These are phyloP conservation scores for Vireo griseus DNA, from an alignment of 2,797 vertebrate genomes.

Conservation along the genomic window DNA sequence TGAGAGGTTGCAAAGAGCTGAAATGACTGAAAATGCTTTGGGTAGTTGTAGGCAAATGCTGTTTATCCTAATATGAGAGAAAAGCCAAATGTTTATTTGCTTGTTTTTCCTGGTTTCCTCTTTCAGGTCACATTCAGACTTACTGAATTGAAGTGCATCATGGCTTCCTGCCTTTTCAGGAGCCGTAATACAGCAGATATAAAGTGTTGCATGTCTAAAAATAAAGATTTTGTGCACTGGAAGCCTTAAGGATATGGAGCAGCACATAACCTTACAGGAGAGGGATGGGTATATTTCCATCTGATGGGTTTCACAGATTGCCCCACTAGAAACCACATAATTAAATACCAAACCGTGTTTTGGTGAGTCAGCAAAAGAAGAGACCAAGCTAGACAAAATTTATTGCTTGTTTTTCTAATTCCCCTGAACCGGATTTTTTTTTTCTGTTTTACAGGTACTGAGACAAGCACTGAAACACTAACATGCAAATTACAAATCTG, in stretches of 20 bases:
- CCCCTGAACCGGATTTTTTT: background rate
- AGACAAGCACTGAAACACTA: background rate
- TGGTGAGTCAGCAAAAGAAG: conserved; percentile 29
- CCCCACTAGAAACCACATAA: background rate
- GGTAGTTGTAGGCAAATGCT: background rate
- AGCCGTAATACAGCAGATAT: background rate
- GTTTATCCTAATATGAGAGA: conserved; percentile 1
- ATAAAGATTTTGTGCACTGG: background rate
- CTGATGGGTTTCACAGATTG: background rate
- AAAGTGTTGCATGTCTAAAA: background rate
- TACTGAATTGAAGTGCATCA: background rate
- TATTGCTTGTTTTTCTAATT: background rate
- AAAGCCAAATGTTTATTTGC: conserved; percentile 29
- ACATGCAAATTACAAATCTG: background rate
- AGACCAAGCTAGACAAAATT: background rate
- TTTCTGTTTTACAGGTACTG: background rate
- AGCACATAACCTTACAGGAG: background rate
- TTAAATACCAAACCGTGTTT: background rate
- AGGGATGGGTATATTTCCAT: background rate
- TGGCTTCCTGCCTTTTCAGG: conserved; percentile 22
- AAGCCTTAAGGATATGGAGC: background rate
- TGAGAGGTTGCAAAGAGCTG: background rate
- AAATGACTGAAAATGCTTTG: conserved; percentile 8
- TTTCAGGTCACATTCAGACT: conserved; percentile 24
- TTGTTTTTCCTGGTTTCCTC: conserved; percentile 21